These are phyloP conservation scores for Maniola hyperantus DNA, from an alignment of 2,888 invertebrate species.

Conservation along the genomic window DNA sequence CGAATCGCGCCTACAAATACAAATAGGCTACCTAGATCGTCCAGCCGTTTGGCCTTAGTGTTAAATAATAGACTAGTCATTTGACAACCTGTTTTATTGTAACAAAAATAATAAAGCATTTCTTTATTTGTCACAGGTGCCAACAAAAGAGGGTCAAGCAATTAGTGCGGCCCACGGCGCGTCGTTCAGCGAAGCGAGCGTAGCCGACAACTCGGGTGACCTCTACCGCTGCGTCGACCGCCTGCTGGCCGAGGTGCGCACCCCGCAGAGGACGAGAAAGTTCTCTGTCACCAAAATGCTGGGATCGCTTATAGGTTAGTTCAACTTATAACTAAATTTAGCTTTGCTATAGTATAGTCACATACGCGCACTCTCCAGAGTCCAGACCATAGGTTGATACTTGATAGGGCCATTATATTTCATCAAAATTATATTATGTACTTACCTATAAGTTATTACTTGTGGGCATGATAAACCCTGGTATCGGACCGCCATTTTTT, in stretches of 20 bases:
- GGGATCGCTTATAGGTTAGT: constrained; percentile 85
- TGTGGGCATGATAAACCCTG: too few relatives aligned
- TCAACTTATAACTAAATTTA: not conserved
- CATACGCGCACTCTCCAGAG: too few relatives aligned
- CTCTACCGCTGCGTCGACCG: constrained; percentile 89
- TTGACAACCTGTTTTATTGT: not conserved
- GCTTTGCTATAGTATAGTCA: too few relatives aligned
- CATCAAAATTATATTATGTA: too few relatives aligned
- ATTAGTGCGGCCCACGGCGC: constrained; percentile 86
- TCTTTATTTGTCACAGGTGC: constrained; percentile 77
- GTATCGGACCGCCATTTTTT: too few relatives aligned
- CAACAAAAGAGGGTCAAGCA: constrained; percentile 87
- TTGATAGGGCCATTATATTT: too few relatives aligned
- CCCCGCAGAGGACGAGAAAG: constrained; percentile 85
- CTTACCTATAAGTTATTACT: too few relatives aligned
- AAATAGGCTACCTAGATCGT: not conserved
- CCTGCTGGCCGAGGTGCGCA: constrained; percentile 85
- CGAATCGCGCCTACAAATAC: not conserved
- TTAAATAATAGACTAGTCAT: not conserved
- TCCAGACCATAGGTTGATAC: too few relatives aligned
- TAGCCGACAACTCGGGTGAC: constrained; percentile 89
- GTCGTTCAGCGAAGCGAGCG: constrained; percentile 91
- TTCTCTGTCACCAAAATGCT: constrained; percentile 92
- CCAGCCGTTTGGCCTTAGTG: not conserved
- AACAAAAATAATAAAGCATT: not conserved